phyloP scores from a whole-genome alignment of 2,113 vertebrate genomes.

The Ptychochromis oligacanthus region DNA sequence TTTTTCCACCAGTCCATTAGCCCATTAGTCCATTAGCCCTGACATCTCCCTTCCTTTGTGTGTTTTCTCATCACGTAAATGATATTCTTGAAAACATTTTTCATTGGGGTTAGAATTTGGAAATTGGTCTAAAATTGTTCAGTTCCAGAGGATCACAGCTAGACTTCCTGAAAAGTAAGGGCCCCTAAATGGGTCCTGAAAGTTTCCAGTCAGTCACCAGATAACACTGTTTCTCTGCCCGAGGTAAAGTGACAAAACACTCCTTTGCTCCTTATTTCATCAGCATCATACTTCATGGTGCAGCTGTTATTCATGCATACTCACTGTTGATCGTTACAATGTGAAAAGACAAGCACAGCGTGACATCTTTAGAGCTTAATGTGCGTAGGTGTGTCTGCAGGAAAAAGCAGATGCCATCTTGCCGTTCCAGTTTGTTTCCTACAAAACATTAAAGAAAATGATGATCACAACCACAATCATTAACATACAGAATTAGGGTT shows the following conservation, averaged over 20 bases:
- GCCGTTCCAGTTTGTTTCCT: background rate
- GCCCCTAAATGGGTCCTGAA: background rate
- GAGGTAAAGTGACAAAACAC: background rate
- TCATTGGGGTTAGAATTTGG: background rate
- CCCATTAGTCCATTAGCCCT: too few relatives aligned
- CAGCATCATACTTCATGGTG: background rate
- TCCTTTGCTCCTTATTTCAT: background rate
- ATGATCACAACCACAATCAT: background rate
- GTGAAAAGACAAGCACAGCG: background rate
- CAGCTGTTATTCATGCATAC: background rate
- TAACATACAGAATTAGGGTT: background rate
- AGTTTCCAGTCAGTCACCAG: background rate
- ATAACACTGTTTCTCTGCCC: background rate
- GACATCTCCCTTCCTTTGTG: too few relatives aligned
- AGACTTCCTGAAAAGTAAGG: background rate
- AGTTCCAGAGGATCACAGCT: background rate
- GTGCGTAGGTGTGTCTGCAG: conserved; percentile 3
- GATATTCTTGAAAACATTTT: background rate
- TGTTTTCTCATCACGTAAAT: background rate
- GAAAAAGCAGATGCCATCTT: conserved; percentile 6
- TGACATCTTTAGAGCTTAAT: background rate
- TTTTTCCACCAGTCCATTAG: too few relatives aligned
- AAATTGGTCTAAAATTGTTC: background rate
- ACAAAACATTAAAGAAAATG: background rate
- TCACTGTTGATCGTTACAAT: background rate